These are phyloP conservation scores for Palythoa grandis DNA, from an alignment of 92 coral and sea anemone genomes.

Conservation along the genomic window DNA sequence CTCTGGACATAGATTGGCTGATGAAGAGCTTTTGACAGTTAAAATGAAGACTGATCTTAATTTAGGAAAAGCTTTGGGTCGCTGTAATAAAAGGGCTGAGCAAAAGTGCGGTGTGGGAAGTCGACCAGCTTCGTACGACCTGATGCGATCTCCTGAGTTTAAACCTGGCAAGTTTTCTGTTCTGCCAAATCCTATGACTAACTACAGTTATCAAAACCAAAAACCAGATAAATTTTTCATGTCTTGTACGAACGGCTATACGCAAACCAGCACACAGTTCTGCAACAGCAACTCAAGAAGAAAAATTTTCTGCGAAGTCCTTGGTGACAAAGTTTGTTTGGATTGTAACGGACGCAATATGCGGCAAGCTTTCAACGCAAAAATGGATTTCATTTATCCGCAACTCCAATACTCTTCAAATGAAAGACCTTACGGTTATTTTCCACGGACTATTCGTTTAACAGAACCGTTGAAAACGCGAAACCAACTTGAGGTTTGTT, in stretches of 20 bases:
- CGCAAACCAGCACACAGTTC: slow-evolving; percentile 46
- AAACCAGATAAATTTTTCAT: slow-evolving; percentile 25
- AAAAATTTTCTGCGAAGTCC: slow-evolving; percentile 74
- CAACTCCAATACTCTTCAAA: slow-evolving; percentile 64
- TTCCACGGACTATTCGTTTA: slow-evolving; percentile 71
- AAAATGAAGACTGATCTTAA: slow-evolving; percentile 6
- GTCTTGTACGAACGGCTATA: background rate
- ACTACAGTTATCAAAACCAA: slow-evolving; percentile 36
- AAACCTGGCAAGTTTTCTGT: slow-evolving; percentile 67
- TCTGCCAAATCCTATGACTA: slow-evolving; percentile 44
- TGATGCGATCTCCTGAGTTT: slow-evolving; percentile 62
- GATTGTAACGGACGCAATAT: slow-evolving; percentile 72
- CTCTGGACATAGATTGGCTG: background rate
- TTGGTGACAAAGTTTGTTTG: slow-evolving; percentile 64
- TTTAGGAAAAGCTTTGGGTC: background rate
- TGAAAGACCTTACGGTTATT: slow-evolving; percentile 80
- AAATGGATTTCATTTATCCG: slow-evolving; percentile 63
- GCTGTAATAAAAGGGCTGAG: background rate
- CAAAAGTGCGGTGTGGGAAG: slow-evolving; percentile 22
- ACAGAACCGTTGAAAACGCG: slow-evolving; percentile 72
- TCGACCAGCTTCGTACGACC: slow-evolving; percentile 32
- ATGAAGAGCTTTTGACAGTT: background rate
- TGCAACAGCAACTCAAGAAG: slow-evolving; percentile 51
- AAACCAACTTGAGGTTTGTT: background rate
- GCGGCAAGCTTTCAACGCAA: slow-evolving; percentile 56